Evolutionary conservation across 2,113 vertebrate species (phyloP).

Genomic region (Glaucidium brasilianum): DNA sequence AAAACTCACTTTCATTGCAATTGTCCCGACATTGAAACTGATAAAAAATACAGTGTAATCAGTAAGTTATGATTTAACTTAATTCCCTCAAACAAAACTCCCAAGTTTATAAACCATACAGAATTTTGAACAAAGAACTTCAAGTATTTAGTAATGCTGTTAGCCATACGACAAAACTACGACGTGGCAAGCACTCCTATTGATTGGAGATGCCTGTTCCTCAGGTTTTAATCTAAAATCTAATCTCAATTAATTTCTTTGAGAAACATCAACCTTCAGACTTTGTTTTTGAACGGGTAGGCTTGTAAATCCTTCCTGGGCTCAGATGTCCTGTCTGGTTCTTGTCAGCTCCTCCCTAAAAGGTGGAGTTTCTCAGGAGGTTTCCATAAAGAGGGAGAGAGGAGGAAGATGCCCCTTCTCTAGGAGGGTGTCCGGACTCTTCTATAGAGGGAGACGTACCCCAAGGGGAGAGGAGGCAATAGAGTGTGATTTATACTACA

Average conservation of each 20-base stretch:
- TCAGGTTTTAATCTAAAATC: neutral
- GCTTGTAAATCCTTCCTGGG: too few species aligned
- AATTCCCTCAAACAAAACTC: neutral
- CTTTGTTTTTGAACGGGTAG: fast-evolving
- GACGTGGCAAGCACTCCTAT: fast-evolving
- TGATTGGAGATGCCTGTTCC: neutral
- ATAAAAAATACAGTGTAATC: neutral
- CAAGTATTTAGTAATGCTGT: neutral
- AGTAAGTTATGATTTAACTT: neutral
- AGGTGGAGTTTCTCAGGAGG: neutral
- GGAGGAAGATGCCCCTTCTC: fast-evolving
- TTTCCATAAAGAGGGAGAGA: neutral
- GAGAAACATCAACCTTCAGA: neutral
- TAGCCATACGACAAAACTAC: neutral
- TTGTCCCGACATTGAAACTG: fast-evolving
- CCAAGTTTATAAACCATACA: neutral
- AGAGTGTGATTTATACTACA: neutral
- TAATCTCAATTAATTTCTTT: neutral
- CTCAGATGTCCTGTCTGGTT: neutral
- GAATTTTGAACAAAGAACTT: neutral
- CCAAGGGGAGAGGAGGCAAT: neutral
- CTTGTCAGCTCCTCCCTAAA: neutral
- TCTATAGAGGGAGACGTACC: fast-evolving
- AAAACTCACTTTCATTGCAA: neutral
- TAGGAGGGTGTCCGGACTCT: neutral